Evolutionary conservation across 2,888 invertebrate genomes (phyloP).

Genomic region (Biston stratarius): DNA sequence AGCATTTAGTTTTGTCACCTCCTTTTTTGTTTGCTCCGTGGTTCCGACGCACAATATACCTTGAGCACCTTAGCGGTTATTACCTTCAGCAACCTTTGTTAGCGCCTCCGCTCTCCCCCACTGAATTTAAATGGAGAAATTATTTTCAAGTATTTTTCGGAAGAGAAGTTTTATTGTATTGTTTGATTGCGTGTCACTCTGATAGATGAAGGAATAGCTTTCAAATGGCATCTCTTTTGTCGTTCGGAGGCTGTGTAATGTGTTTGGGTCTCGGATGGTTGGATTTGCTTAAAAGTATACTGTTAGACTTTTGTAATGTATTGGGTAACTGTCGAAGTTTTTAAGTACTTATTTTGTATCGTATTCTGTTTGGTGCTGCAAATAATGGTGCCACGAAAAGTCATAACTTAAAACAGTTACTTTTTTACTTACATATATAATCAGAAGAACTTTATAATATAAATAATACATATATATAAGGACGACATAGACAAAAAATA

Average conservation of each 20-base stretch:
- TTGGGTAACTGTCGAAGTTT: slow-evolving; percentile 52
- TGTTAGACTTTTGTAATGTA: slow-evolving; percentile 46
- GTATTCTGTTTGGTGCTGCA: slow-evolving; percentile 14
- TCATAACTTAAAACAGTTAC: not conserved
- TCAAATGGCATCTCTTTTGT: slow-evolving; percentile 77
- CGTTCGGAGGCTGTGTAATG: slow-evolving; percentile 70
- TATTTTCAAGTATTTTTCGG: slow-evolving; percentile 86
- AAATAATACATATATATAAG: too few relatives aligned
- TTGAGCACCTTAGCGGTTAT: slow-evolving; percentile 72
- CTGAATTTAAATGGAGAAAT: slow-evolving; percentile 86
- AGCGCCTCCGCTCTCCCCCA: slow-evolving; percentile 69
- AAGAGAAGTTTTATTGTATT: slow-evolving; percentile 85
- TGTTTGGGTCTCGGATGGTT: slow-evolving; percentile 69
- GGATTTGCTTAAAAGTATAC: slow-evolving; percentile 83
- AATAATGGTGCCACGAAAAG: slow-evolving; percentile 14
- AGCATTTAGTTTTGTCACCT: not conserved
- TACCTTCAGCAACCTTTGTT: slow-evolving; percentile 78
- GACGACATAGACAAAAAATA: too few relatives aligned
- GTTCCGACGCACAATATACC: slow-evolving; percentile 67
- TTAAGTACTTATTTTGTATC: slow-evolving; percentile 33
- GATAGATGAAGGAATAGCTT: slow-evolving; percentile 81
- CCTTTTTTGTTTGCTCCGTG: not conserved
- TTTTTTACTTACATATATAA: not conserved
- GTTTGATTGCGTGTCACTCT: slow-evolving; percentile 85
- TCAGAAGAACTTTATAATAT: not conserved